phyloP scores from a whole-genome alignment of 2,113 vertebrate genomes.

The Platichthys stellatus region DNA sequence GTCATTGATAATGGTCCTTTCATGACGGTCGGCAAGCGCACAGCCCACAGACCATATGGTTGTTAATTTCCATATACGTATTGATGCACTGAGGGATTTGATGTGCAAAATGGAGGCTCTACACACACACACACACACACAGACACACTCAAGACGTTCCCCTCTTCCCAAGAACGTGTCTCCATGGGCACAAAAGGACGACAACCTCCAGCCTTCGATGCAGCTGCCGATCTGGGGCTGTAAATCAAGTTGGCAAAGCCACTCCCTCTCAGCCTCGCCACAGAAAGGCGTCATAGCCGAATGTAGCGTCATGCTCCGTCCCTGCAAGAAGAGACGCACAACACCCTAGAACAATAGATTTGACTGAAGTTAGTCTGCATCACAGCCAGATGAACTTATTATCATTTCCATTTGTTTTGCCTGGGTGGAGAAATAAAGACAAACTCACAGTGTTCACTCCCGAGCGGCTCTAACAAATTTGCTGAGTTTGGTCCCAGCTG shows the following conservation, averaged over 20 bases:
- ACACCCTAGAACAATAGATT: conserved; percentile 66
- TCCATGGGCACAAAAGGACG: conserved; percentile 44
- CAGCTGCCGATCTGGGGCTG: conserved; percentile 66
- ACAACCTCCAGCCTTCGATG: conserved; percentile 53
- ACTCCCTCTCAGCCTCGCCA: conserved; percentile 36
- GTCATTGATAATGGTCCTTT: conserved; percentile 66
- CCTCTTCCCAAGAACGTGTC: conserved; percentile 29
- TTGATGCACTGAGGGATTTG: conserved; percentile 12
- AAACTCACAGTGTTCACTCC: conserved; percentile 29
- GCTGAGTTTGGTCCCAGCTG: conserved; percentile 29
- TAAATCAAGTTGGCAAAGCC: conserved; percentile 68
- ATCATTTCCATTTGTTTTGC: conserved; percentile 37
- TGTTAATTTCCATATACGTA: conserved; percentile 35
- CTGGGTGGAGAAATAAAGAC: neutral
- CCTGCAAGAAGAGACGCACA: conserved; percentile 58
- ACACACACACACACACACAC: neutral
- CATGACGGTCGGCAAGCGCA: conserved; percentile 39
- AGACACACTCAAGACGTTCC: conserved; percentile 1
- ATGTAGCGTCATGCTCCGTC: conserved; percentile 56
- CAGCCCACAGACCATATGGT: conserved; percentile 23
- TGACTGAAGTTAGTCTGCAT: conserved; percentile 72
- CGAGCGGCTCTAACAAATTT: conserved; percentile 39
- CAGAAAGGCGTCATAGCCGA: conserved; percentile 55
- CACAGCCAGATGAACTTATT: conserved; percentile 67
- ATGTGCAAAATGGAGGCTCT: conserved; percentile 18